phyloP scores from a whole-genome alignment of 30 jellyfish, hydroid and myxozoan species.

The Aurelia aurita region DNA sequence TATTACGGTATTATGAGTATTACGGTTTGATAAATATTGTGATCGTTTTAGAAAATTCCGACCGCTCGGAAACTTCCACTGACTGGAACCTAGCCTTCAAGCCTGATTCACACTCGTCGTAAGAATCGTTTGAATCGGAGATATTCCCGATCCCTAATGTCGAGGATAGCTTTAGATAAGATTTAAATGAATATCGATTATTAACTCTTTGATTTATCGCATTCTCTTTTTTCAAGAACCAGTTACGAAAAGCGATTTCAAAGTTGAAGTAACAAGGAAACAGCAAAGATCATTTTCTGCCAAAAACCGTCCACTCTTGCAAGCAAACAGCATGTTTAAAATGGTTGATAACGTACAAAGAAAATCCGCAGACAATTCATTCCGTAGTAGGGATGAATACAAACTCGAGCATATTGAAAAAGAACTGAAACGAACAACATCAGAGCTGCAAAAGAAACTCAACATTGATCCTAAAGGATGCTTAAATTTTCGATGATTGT shows the following conservation, averaged over 20 bases:
- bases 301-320: neutral
- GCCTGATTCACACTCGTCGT: too few species aligned
- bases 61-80: too few species aligned
- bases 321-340: neutral
- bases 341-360: slow-evolving; percentile 5
- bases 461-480: slow-evolving; percentile 56
- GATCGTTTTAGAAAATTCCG: too few species aligned
- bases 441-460: slow-evolving; percentile 70
- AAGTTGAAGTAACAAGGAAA: slow-evolving; percentile 38
- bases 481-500: slow-evolving; percentile 24
- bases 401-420: slow-evolving; percentile 71
- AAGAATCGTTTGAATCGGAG: too few species aligned
- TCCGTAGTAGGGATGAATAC: slow-evolving; percentile 33
- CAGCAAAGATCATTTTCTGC: slow-evolving; percentile 58
- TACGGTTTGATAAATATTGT: too few species aligned
- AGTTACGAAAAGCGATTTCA: slow-evolving; percentile 5
- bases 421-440: slow-evolving; percentile 57
- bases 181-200: too few species aligned
- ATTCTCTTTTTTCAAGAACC: slow-evolving; percentile 24
- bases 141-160: too few species aligned
- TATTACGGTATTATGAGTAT: too few species aligned
- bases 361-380: slow-evolving; percentile 27
- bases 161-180: too few species aligned
- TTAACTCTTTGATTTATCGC: neutral
- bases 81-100: too few species aligned